Percentiles rank a stretch among this genome's conserved stretches.
Conservation (phyloP, 2,113 vertebrate species). For the Odocoileus hemionus region DNA sequence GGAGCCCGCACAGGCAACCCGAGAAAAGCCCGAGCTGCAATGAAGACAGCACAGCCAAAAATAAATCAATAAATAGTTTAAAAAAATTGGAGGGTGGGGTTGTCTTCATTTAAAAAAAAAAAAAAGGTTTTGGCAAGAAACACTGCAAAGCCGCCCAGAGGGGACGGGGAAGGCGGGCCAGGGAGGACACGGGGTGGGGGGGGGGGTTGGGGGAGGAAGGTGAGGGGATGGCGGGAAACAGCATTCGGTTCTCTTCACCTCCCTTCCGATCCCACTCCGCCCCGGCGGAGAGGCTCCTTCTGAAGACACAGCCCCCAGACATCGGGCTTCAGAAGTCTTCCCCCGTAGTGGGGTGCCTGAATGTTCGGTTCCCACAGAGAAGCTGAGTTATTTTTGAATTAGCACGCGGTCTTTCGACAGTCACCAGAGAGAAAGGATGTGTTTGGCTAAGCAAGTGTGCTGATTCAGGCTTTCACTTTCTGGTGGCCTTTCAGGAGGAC, state of each 20-base stretch:
- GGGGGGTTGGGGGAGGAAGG: background rate
- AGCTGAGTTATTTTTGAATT: background rate
- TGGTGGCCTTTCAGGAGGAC: background rate
- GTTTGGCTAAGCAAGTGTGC: background rate
- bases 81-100: no score
- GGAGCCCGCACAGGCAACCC: background rate
- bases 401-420: background rate
- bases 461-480: background rate
- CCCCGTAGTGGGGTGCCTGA: fast-evolving
- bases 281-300: background rate
- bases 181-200: background rate
- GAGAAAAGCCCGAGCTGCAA: fast-evolving
- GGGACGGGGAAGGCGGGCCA: background rate
- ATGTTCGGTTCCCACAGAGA: background rate
- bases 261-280: background rate
- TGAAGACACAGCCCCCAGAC: background rate
- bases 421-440: background rate
- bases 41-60: background rate
- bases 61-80: background rate
- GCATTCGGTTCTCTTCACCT: fast-evolving
- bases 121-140: background rate
- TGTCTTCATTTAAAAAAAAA: background rate
- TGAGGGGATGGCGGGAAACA: background rate
- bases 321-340: background rate
- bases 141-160: background rate